These are phyloP conservation scores for Rhopalosiphum padi DNA, from an alignment of 1,140 invertebrate species.

Conservation along the genomic window DNA sequence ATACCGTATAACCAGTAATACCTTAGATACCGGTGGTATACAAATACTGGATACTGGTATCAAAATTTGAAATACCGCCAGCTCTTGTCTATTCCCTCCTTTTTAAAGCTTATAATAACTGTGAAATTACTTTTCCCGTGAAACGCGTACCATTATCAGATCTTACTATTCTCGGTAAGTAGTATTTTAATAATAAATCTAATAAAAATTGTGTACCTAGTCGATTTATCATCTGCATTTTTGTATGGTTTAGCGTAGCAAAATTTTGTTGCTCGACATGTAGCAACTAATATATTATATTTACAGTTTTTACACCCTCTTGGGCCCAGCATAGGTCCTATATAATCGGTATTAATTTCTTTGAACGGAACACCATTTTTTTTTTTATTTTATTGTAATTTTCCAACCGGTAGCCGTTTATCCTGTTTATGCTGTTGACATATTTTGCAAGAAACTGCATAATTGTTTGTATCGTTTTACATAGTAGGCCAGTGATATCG, in stretches of 20 bases:
- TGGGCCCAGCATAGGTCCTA: not conserved
- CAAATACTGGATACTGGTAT: not conserved
- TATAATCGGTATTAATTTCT: not conserved
- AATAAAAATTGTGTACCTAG: not conserved
- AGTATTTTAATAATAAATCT: slow-evolving; percentile 17
- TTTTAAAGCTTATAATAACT: not conserved
- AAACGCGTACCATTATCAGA: not conserved
- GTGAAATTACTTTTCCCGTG: not conserved
- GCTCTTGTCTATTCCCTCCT: no score
- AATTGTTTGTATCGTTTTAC: not conserved
- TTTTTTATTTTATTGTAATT: not conserved
- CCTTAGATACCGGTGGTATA: no score
- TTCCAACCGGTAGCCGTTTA: not conserved
- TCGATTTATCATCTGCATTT: not conserved
- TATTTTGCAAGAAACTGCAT: not conserved
- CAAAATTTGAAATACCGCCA: no score
- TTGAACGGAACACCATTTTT: not conserved
- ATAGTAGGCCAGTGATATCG: not conserved
- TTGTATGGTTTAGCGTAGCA: not conserved
- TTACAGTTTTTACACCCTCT: not conserved
- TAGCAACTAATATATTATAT: not conserved
- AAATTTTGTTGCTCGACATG: not conserved
- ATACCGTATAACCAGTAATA: no score
- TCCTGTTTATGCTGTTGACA: not conserved
- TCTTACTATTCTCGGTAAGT: not conserved